A percentile compares a stretch with the other conserved stretches of the same genome.
phyloP scores from a whole-genome alignment of 1,140 invertebrate species.

The Pteromalus puparum region DNA sequence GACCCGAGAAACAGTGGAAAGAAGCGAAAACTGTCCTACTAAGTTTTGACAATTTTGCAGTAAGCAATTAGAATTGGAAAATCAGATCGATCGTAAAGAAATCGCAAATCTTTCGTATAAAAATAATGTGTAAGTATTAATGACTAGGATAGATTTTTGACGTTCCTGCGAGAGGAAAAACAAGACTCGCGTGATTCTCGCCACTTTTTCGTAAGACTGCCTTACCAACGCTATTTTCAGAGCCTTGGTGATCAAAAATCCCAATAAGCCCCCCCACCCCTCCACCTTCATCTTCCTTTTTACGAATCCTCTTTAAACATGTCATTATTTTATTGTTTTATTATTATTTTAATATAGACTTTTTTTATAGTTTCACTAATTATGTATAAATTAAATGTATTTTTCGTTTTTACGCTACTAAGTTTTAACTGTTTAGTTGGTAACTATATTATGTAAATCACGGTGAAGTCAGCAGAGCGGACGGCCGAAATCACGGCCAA shows the following conservation, averaged over 20 bases:
- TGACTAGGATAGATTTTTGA: conserved; percentile 49
- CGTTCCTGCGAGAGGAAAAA: conserved; percentile 54
- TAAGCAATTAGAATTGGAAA: conserved; percentile 37
- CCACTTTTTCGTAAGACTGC: conserved; percentile 55
- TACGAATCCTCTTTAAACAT: conserved; percentile 30
- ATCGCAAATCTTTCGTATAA: conserved; percentile 44
- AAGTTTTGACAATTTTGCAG: conserved; percentile 13
- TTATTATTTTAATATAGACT: conserved; percentile 22
- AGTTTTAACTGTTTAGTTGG: conserved; percentile 32
- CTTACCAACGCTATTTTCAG: conserved; percentile 41
- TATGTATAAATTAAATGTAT: conserved; percentile 48
- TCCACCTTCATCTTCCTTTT: conserved; percentile 14
- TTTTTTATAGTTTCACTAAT: conserved; percentile 14
- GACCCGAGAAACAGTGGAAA: conserved; percentile 22
- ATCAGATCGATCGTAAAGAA: conserved; percentile 24
- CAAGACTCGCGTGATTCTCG: conserved; percentile 51
- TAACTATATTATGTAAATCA: conserved; percentile 3
- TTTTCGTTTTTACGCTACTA: conserved; percentile 13
- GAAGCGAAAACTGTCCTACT: conserved; percentile 46
- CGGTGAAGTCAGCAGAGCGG: conserved; percentile 36
- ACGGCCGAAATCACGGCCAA: conserved; percentile 25
- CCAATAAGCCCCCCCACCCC: background rate
- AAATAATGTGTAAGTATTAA: conserved; percentile 49
- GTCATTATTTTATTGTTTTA: conserved; percentile 24
- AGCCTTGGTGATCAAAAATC: conserved; percentile 53